Percentiles rank a stretch among this genome's conserved stretches.
Conservation (phyloP, 2,113 vertebrate species). For the Heloderma charlesbogerti region DNA sequence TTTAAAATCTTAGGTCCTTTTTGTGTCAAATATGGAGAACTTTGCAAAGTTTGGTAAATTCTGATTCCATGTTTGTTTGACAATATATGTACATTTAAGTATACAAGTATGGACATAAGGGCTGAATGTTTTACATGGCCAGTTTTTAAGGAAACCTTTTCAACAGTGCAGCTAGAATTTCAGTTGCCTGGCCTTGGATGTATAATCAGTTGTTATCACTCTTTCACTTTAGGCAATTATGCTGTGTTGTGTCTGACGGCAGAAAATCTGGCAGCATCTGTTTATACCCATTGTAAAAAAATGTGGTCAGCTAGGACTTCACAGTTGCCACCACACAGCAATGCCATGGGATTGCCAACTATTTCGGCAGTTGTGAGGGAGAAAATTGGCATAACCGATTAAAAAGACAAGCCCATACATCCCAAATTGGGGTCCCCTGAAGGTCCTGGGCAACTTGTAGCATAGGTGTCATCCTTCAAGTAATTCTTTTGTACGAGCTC, state of each 20-base stretch:
- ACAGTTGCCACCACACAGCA: background rate
- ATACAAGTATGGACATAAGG: background rate
- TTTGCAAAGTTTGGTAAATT: too few species aligned
- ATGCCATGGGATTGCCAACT: background rate
- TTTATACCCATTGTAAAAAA: background rate
- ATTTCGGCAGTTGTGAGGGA: background rate
- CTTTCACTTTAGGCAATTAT: background rate
- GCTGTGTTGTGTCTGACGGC: background rate
- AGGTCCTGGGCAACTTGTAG: background rate
- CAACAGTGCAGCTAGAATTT: background rate
- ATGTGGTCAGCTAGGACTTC: background rate
- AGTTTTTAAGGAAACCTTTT: background rate
- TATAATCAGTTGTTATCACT: conserved; percentile 1
- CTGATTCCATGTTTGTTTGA: background rate
- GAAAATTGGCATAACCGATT: background rate
- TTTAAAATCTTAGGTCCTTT: too few species aligned
- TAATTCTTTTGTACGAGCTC: background rate
- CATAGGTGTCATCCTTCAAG: background rate
- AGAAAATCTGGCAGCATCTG: conserved; percentile 10
- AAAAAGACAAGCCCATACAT: background rate
- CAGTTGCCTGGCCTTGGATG: background rate
- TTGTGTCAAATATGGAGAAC: too few species aligned
- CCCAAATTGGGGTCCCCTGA: background rate
- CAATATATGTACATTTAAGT: background rate
- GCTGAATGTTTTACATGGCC: background rate